Conservation (phyloP, 2,888 invertebrate genomes). For the Brachylomia viminalis region DNA sequence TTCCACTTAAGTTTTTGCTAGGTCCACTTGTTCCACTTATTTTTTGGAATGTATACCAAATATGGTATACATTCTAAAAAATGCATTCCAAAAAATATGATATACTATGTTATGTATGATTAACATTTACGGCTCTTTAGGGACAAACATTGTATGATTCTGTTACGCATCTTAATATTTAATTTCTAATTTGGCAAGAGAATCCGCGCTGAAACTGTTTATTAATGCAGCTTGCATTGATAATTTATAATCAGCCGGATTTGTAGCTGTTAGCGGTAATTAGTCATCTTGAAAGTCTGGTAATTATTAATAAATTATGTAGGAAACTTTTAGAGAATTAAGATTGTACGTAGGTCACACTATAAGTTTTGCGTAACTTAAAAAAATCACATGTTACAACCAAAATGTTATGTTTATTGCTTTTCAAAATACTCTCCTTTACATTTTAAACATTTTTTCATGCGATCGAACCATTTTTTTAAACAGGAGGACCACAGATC, state of each 20-base stretch:
- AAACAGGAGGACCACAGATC: no score
- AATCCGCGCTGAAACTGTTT: constrained; percentile 5
- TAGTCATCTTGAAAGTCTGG: not conserved
- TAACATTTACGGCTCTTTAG: constrained; percentile 12
- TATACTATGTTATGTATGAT: constrained; percentile 16
- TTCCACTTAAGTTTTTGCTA: not conserved
- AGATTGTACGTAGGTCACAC: no score
- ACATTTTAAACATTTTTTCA: no score
- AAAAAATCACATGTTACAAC: no score
- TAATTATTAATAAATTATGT: not conserved
- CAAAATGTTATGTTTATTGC: no score
- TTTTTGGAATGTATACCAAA: not conserved
- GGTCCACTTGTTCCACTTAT: no score
- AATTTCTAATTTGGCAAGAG: constrained; percentile 52
- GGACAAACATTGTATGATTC: constrained; percentile 22
- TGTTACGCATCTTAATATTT: constrained; percentile 46
- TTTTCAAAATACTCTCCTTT: no score
- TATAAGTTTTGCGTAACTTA: no score
- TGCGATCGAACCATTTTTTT: no score
- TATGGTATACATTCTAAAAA: no score
- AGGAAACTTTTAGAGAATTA: no score
- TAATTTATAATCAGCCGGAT: constrained; percentile 21
- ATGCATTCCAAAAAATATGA: no score
- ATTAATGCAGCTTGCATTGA: constrained; percentile 33
- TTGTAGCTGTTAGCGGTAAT: constrained; percentile 5